A percentile compares a stretch with the other conserved stretches of the same genome.
These are phyloP conservation scores for Lates calcarifer DNA, from an alignment of 2,113 vertebrate genomes.

Conservation along the genomic window DNA sequence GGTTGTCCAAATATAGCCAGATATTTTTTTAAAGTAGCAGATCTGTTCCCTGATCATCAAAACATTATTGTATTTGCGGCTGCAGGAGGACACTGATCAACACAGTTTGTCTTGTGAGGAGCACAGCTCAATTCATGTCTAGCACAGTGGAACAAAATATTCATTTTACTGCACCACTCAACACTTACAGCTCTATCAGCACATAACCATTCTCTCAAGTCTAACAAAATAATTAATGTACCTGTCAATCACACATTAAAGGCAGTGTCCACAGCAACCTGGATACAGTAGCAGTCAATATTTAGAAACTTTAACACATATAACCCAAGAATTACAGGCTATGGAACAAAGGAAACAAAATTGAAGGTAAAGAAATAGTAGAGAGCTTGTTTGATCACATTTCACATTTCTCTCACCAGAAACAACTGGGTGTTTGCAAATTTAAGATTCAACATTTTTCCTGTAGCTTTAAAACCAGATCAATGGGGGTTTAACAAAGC, in stretches of 20 bases:
- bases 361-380: neutral
- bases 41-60: neutral
- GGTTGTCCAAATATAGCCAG: neutral
- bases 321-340: conserved; percentile 18
- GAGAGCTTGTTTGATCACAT: no score
- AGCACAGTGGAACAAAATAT: conserved; percentile 47
- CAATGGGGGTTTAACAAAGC: conserved; percentile 9
- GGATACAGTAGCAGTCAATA: neutral
- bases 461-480: conserved; percentile 2
- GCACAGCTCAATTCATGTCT: conserved; percentile 31
- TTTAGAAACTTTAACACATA: conserved; percentile 14
- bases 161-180: conserved; percentile 24
- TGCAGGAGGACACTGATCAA: conserved; percentile 16
- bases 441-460: neutral
- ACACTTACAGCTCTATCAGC: conserved; percentile 40
- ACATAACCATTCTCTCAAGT: conserved; percentile 24
- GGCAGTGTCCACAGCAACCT: neutral
- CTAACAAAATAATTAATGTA: conserved; percentile 49
- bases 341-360: conserved; percentile 9
- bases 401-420: no score
- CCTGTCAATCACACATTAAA: conserved; percentile 50
- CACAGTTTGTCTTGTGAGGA: conserved; percentile 19
- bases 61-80: neutral
- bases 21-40: neutral
- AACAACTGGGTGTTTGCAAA: neutral